Evolutionary conservation across 2,797 vertebrate species (phyloP).

Genomic region (Acestrorhynchus altus): DNA sequence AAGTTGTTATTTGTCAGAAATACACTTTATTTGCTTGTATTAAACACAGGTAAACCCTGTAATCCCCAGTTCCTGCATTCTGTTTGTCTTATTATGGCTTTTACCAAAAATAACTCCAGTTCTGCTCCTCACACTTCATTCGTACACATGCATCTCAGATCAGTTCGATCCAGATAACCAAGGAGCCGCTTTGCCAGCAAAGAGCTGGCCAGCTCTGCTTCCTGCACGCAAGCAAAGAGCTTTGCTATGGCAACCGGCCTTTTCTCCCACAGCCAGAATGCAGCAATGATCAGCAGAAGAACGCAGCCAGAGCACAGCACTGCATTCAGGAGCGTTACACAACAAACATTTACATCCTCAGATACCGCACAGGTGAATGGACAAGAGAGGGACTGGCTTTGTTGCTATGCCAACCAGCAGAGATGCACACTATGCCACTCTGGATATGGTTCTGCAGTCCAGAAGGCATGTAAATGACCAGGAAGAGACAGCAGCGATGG

Average conservation of each 20-base stretch:
- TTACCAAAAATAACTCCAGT: background rate
- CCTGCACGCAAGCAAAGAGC: slow-evolving; percentile 29
- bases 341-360: slow-evolving; percentile 56
- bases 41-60: too few species aligned
- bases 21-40: too few species aligned
- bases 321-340: slow-evolving; percentile 55
- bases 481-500: background rate
- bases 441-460: background rate
- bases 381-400: slow-evolving; percentile 28
- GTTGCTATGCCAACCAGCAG: slow-evolving; percentile 54
- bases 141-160: slow-evolving; percentile 12
- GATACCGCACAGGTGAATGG: slow-evolving; percentile 56
- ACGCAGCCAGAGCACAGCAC: slow-evolving; percentile 45
- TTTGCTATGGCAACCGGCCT: slow-evolving; percentile 66
- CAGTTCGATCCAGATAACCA: slow-evolving; percentile 16
- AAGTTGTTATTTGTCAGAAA: too few species aligned
- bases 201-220: slow-evolving; percentile 30
- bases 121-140: slow-evolving; percentile 20
- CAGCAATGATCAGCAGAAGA: slow-evolving; percentile 37
- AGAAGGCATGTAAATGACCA: slow-evolving; percentile 6
- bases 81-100: background rate
- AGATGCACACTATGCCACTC: background rate
- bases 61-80: too few species aligned
- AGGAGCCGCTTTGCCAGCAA: slow-evolving; percentile 17
- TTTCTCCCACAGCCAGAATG: slow-evolving; percentile 44